Percentiles rank a stretch among this genome's conserved stretches.
Evolutionary conservation across 1,140 invertebrate genomes (phyloP).

Genomic region (Frieseomelitta varia): DNA sequence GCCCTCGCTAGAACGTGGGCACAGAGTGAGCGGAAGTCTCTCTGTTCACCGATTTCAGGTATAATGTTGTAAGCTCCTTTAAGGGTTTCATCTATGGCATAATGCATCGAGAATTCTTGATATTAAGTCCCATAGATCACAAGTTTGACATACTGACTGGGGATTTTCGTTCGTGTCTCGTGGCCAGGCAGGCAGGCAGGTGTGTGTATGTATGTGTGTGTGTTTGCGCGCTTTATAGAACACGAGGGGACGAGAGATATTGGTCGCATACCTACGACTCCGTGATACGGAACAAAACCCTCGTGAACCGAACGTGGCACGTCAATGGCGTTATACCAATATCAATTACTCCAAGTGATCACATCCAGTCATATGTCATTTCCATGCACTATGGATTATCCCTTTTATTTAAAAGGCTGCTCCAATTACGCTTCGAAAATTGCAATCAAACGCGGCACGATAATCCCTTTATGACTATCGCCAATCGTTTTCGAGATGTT

Average conservation of each 20-base stretch:
- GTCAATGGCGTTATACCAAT: conserved; percentile 66
- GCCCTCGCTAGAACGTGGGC: too few species aligned
- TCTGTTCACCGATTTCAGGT: conserved; percentile 37
- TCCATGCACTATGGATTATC: conserved; percentile 42
- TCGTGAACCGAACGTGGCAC: conserved; percentile 5
- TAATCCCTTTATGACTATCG: background rate
- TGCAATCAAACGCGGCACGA: too few species aligned
- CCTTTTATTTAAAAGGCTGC: background rate
- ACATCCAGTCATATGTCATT: conserved; percentile 52
- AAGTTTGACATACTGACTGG: conserved; percentile 56
- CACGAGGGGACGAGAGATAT: conserved; percentile 69
- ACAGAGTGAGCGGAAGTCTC: background rate
- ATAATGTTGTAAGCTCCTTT: conserved; percentile 58
- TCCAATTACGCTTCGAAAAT: background rate
- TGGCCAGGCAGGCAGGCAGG: too few species aligned
- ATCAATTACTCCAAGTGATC: conserved; percentile 73
- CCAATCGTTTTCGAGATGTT: too few species aligned
- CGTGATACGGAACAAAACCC: conserved; percentile 20
- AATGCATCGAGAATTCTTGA: conserved; percentile 60
- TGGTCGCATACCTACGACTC: conserved; percentile 44
- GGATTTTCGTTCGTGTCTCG: conserved; percentile 11
- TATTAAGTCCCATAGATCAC: conserved; percentile 68
- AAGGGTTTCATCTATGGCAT: conserved; percentile 41
- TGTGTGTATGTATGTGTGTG: background rate
- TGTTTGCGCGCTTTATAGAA: conserved; percentile 1